Conservation (phyloP, 2,888 invertebrate species). For the Harmothoe impar region DNA sequence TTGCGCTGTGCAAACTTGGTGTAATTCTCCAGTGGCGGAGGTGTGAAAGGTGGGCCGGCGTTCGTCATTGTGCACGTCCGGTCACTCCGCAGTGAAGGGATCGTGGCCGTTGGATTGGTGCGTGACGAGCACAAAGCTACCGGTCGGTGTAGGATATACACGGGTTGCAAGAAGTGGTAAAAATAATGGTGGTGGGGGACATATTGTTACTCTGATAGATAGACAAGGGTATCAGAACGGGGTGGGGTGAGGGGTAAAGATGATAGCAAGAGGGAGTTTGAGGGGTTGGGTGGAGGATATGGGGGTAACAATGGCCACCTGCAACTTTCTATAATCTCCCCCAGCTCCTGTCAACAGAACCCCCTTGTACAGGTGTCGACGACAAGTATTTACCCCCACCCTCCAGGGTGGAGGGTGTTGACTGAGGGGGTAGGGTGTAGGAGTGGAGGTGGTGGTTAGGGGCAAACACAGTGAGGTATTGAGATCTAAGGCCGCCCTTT, state of each 20-base stretch:
- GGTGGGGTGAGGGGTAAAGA: neutral
- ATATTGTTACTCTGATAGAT: conserved; percentile 32
- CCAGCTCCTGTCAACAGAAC: conserved; percentile 48
- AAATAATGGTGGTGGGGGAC: neutral
- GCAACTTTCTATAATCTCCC: conserved; percentile 59
- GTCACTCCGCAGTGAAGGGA: conserved; percentile 16
- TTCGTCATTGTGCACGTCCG: conserved; percentile 31
- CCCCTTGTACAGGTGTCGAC: conserved; percentile 6
- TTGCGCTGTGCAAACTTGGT: conserved; percentile 30
- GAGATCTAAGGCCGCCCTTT: conserved; percentile 50
- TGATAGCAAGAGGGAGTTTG: neutral
- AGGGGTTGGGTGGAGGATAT: neutral
- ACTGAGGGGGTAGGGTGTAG: neutral
- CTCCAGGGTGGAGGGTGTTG: neutral
- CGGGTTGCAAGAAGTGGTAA: neutral
- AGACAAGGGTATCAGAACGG: neutral
- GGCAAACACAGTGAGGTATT: conserved; percentile 17
- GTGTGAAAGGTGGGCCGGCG: conserved; percentile 27
- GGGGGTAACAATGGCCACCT: conserved; percentile 34
- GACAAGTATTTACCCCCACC: conserved; percentile 45
- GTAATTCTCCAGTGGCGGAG: conserved; percentile 24
- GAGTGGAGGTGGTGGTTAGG: neutral
- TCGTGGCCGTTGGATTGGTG: conserved; percentile 44
- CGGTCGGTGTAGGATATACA: neutral
- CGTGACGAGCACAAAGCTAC: conserved; percentile 33